Evolutionary conservation across 2,113 vertebrate genomes (phyloP).

Genomic region (Phaethon lepturus): DNA sequence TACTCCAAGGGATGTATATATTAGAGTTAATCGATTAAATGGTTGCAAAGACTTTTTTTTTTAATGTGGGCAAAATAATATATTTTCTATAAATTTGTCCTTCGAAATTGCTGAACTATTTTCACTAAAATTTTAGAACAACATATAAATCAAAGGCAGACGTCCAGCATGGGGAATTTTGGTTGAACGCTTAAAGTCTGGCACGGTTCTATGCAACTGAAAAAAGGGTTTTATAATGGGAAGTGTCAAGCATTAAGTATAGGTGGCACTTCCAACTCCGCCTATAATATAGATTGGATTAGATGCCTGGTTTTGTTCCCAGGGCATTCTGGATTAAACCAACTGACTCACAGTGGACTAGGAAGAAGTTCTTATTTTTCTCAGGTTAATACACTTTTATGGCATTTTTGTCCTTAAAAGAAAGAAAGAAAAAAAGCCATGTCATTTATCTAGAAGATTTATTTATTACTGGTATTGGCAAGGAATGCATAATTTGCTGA

Average conservation of each 20-base stretch:
- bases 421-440: background rate
- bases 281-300: slow-evolving; percentile 27
- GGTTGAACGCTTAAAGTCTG: slow-evolving; percentile 18
- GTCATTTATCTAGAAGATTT: slow-evolving; percentile 31
- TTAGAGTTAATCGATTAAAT: background rate
- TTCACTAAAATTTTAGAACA: slow-evolving; percentile 52
- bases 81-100: slow-evolving; percentile 18
- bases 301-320: slow-evolving; percentile 22
- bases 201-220: slow-evolving; percentile 28
- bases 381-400: background rate
- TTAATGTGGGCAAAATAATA: background rate
- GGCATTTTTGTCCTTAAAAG: background rate
- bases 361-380: slow-evolving; percentile 22
- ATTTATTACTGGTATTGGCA: slow-evolving; percentile 29
- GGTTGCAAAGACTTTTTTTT: background rate
- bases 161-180: slow-evolving; percentile 29
- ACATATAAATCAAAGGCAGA: slow-evolving; percentile 58
- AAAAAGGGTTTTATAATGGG: slow-evolving; percentile 38
- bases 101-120: slow-evolving; percentile 46
- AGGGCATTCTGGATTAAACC: slow-evolving; percentile 6
- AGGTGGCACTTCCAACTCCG: slow-evolving; percentile 55
- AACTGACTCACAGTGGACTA: background rate
- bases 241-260: slow-evolving; percentile 58
- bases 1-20: background rate
- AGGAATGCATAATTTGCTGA: slow-evolving; percentile 27